Base-by-base conservation (phyloP, 2,113 vertebrate species). In the Dicrurus megarhynchus region DNA sequence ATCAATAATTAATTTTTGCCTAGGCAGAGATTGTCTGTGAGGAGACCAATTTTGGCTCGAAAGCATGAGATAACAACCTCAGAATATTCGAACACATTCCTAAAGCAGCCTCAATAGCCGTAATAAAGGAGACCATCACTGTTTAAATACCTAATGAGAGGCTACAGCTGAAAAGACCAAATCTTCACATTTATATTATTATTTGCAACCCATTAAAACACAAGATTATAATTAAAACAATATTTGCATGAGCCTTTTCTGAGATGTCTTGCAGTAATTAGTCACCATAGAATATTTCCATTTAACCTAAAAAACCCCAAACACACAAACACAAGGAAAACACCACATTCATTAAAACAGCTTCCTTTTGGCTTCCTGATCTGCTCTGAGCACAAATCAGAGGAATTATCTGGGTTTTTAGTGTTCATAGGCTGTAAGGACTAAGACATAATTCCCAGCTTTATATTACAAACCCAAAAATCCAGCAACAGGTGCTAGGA, bases 1-100 rank as follows among this genome's bases (percentile, higher is more conserved):
- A 89, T 84, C 64, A 87, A 71, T 82, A 91, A 89, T 84, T 92
- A 46, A 50, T 63, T 91, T 87, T 86, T 90, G 68, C 65, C 64
- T 18, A 71, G 65, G 65, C 47, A 92, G 61, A 84, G 65, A 68
- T 23, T 82, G 56, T 35, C 81, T 81, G 33, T 53, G 32, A 78
- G 76, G 65, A 92, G 68, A 65, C 35, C 32, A 70, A 41, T 92
- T 92, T 70, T 92, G 59, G 39, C 64, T 93, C 2, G 2, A 50
- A n/a, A 78, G 44, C 52, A 35, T 13, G 19, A 88, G 59, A 44
- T 64, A 90, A 67, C 6, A 93, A 60, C 53, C 61, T 55, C 46
- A 46, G 81, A 90, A 78, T 67, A 81, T 39, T 68, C 52, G 81
- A 87, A 89, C 23, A 13, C 55, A n/a, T 53, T 93, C 55, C 46